Evolutionary conservation across 1,140 invertebrate species (phyloP).

Genomic region (Ceratitis capitata): DNA sequence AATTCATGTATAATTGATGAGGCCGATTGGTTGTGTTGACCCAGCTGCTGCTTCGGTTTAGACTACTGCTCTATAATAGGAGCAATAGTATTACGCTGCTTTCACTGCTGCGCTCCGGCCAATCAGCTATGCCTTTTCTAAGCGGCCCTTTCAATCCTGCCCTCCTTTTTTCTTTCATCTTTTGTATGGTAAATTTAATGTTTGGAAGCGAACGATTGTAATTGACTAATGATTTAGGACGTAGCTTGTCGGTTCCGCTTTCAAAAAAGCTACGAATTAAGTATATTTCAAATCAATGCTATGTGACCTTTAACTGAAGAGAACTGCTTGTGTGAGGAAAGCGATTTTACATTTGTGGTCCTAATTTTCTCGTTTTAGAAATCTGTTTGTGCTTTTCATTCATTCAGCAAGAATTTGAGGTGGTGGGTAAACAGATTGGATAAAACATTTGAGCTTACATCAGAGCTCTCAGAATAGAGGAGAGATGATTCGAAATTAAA

Average conservation of each 20-base stretch:
- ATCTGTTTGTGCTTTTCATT: background rate
- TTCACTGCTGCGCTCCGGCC: background rate
- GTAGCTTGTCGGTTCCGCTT: background rate
- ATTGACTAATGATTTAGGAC: constrained; percentile 11
- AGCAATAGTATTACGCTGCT: background rate
- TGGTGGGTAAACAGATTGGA: too few species aligned
- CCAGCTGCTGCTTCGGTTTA: background rate
- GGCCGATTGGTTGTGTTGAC: background rate
- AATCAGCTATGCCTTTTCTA: background rate
- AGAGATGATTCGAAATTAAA: too few species aligned
- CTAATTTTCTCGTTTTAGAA: background rate
- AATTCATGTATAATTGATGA: constrained; percentile 35
- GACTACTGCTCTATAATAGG: background rate
- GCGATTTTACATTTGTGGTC: background rate
- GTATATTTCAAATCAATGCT: background rate
- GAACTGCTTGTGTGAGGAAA: background rate
- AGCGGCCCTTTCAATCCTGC: background rate
- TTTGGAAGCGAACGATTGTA: background rate
- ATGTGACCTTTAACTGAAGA: background rate
- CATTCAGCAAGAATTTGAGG: background rate
- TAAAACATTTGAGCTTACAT: too few species aligned
- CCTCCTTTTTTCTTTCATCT: background rate
- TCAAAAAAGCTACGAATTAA: background rate
- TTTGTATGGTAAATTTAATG: background rate
- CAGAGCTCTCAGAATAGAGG: too few species aligned